Conservation (phyloP, 2,113 vertebrate genomes). For the Spea multiplicata region DNA sequence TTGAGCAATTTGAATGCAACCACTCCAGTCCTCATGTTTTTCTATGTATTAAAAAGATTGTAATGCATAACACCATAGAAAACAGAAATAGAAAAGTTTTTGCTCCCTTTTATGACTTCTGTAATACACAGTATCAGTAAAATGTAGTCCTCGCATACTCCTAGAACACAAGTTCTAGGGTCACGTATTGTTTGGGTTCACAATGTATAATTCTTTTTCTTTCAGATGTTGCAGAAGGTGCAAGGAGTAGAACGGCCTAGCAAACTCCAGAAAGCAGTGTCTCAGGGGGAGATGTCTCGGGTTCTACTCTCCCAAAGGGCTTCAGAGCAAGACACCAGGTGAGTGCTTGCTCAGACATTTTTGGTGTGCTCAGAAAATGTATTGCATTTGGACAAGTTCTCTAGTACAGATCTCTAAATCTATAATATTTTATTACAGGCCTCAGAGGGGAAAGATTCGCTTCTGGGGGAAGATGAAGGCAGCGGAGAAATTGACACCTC, state of each 20-base stretch:
- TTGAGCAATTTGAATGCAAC: too few relatives aligned
- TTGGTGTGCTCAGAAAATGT: neutral
- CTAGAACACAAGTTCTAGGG: too few relatives aligned
- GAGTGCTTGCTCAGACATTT: conserved; percentile 40
- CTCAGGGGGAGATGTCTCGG: conserved; percentile 86
- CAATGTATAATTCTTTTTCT: conserved; percentile 17
- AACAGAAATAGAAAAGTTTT: too few relatives aligned
- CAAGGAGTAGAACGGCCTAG: conserved; percentile 66
- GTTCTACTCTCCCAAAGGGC: conserved; percentile 69
- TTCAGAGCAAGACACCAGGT: conserved; percentile 82
- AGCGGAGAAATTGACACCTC: conserved; percentile 80
- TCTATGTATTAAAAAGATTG: too few relatives aligned
- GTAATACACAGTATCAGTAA: too few relatives aligned
- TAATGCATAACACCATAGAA: too few relatives aligned
- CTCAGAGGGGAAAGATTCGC: conserved; percentile 83
- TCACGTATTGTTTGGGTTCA: too few relatives aligned
- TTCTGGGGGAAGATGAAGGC: conserved; percentile 92
- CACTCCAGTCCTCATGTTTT: too few relatives aligned
- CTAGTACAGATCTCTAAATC: too few relatives aligned
- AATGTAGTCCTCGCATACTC: too few relatives aligned
- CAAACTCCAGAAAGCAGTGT: conserved; percentile 85
- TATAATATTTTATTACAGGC: conserved; percentile 62
- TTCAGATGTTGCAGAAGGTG: conserved; percentile 73
- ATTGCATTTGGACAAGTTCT: too few relatives aligned
- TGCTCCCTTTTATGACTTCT: too few relatives aligned